Evolutionary conservation across 2,113 vertebrate species (phyloP), one percentile per base, ranked within the genome.

Genomic region (Geococcyx californianus): DNA sequence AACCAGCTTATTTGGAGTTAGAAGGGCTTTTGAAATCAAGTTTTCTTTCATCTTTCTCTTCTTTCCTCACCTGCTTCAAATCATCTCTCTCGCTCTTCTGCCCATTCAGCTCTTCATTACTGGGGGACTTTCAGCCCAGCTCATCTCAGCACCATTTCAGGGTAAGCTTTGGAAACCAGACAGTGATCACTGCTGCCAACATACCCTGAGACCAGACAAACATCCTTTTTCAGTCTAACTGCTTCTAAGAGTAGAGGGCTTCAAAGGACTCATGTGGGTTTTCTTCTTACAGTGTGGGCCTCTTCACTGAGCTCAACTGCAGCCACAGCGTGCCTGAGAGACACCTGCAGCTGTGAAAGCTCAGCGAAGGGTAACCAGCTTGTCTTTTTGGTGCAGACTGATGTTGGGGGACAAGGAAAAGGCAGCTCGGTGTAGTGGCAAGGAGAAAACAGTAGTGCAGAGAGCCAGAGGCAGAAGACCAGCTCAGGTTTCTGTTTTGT

Each of bases 151-250:
- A 33, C 28, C 31, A 19, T 59, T 92, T 80, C 72, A 76, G 62
- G 9, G 38, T 40, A 64, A 54, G 28, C 34, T 92, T 76, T 83
- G 86, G 59, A 83, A 95, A 88, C 24, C 59, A 95, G 86, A 73
- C 40, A 73, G 67, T 4, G 1, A 12, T 59, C 1, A 3, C n/a
- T 60, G 28, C 82, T 34, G 58, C 58, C 25, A 24, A 38, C 54
- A 31, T 42, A 49, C 49, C 47, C 60, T 47, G 62, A 54, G n/a
- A 94, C 49, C 55, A 95, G 56, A 94, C 74, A 85, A 76, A 92
- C 83, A 90, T 96, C 94, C 92, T 95, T 78, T 93, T 83, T 93
- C 54, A 59, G 67, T 90, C 59, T 73, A 91, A 85, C 87, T 85
- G 88, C 40, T 76, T 59, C 81, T 87, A 49, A 85, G 55, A 76